Percentiles rank a stretch among this genome's conserved stretches.
These are phyloP conservation scores for Coleophora deauratella DNA, from an alignment of 2,888 invertebrate genomes.

Conservation along the genomic window DNA sequence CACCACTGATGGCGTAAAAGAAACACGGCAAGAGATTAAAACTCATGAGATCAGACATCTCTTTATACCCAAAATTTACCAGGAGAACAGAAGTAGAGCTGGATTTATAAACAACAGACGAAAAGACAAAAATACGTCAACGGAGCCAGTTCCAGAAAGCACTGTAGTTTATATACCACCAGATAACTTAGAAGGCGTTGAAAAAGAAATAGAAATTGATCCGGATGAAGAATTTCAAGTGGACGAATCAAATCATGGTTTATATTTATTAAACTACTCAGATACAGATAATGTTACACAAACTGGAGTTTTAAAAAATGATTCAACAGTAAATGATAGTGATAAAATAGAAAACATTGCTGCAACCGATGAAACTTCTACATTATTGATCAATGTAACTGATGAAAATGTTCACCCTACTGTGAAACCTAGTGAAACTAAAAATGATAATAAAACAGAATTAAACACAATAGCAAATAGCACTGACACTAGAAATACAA, in stretches of 20 bases:
- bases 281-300: slow-evolving; percentile 58
- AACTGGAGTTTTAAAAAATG: slow-evolving; percentile 26
- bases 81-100: slow-evolving; percentile 54
- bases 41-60: slow-evolving; percentile 61
- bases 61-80: slow-evolving; percentile 54
- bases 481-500: slow-evolving; percentile 42
- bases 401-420: slow-evolving; percentile 25
- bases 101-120: slow-evolving; percentile 57
- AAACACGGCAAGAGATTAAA: slow-evolving; percentile 54
- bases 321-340: slow-evolving; percentile 31
- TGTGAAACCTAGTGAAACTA: slow-evolving; percentile 24
- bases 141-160: slow-evolving; percentile 40
- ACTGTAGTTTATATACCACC: slow-evolving; percentile 60
- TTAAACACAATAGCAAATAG: slow-evolving; percentile 46
- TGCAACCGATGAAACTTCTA: slow-evolving; percentile 25
- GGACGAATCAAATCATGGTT: slow-evolving; percentile 68
- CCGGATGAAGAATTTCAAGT: slow-evolving; percentile 72
- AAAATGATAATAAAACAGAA: slow-evolving; percentile 42
- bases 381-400: slow-evolving; percentile 15
- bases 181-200: slow-evolving; percentile 57
- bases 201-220: slow-evolving; percentile 61
- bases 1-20: slow-evolving; percentile 52
- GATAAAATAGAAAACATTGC: slow-evolving; percentile 31
- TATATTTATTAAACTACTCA: slow-evolving; percentile 67
- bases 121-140: slow-evolving; percentile 28